Evolutionary conservation across 2,888 invertebrate genomes (phyloP).

Genomic region (Serrognathus titanus): DNA sequence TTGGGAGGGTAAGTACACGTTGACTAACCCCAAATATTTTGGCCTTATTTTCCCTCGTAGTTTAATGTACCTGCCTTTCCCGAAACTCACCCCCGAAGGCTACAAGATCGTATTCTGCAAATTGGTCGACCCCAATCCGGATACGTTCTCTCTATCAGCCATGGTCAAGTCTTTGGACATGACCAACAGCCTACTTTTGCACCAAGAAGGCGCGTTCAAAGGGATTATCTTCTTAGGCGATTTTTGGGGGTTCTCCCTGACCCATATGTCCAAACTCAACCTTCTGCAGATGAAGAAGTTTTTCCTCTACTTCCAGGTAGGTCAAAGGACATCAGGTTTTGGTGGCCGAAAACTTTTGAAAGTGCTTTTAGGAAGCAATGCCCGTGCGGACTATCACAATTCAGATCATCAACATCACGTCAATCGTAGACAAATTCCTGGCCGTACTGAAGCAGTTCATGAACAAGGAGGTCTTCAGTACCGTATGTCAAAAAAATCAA

Average conservation of each 20-base stretch:
- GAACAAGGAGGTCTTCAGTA: conserved; percentile 59
- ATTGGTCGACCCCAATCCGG: conserved; percentile 55
- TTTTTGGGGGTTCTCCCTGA: conserved; percentile 57
- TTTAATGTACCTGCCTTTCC: conserved; percentile 11
- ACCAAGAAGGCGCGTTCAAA: conserved; percentile 50
- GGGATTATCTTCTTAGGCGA: conserved; percentile 64
- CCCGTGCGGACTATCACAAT: conserved; percentile 62
- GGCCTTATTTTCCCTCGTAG: background rate
- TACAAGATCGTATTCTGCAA: conserved; percentile 35
- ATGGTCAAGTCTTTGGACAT: conserved; percentile 55
- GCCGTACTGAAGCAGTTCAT: conserved; percentile 67
- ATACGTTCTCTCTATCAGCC: conserved; percentile 56
- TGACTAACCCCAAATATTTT: no score
- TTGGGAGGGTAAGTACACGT: conserved; percentile 9
- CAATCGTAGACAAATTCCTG: conserved; percentile 66
- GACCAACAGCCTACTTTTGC: conserved; percentile 59
- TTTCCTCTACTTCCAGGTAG: conserved; percentile 62
- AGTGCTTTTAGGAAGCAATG: conserved; percentile 58
- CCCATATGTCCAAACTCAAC: conserved; percentile 61
- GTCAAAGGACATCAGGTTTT: background rate
- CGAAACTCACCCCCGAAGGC: conserved; percentile 31
- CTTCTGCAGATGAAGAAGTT: conserved; percentile 63
- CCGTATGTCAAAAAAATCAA: conserved; percentile 35
- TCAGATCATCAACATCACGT: conserved; percentile 65
- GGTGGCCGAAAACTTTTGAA: background rate